phyloP scores from a whole-genome alignment of 2,888 invertebrate genomes.

The Galerucella pusilla region DNA sequence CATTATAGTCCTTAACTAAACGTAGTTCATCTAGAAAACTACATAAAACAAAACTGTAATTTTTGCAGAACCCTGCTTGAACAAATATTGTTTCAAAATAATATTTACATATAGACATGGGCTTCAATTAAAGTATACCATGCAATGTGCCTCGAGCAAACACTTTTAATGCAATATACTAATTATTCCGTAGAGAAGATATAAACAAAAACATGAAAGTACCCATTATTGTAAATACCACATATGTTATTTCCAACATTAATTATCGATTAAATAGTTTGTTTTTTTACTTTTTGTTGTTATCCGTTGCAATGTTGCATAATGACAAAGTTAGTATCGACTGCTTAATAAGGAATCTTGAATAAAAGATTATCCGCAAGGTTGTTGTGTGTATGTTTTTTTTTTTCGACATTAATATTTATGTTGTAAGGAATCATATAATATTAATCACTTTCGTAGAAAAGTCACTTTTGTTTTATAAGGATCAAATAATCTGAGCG shows the following conservation, averaged over 20 bases:
- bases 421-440: background rate
- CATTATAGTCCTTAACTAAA: too few species aligned
- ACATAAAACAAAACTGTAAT: too few species aligned
- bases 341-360: background rate
- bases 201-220: background rate
- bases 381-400: background rate
- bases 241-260: background rate
- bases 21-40: too few species aligned
- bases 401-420: background rate
- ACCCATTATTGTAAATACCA: background rate
- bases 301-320: background rate
- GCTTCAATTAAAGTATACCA: too few species aligned
- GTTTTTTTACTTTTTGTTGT: background rate
- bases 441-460: background rate
- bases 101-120: background rate
- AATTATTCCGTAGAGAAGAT: background rate
- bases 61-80: too few species aligned
- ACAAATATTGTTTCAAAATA: background rate
- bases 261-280: background rate
- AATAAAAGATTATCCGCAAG: background rate
- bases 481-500: background rate
- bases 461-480: background rate
- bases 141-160: background rate
- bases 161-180: background rate
- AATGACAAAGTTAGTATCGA: background rate